Evolutionary conservation across 2,888 invertebrate species (phyloP).

Genomic region (Brachyptera risi): DNA sequence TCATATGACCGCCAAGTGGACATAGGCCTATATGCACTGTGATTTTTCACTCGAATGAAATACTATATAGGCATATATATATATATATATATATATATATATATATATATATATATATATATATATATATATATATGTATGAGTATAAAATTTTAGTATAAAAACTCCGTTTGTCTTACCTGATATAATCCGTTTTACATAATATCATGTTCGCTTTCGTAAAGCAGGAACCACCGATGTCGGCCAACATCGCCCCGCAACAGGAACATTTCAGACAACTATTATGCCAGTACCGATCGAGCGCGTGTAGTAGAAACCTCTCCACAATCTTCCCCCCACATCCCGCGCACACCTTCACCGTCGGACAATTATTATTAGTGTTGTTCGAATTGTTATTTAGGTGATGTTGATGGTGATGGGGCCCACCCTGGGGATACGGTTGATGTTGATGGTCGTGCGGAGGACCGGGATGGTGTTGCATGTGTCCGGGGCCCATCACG

Average conservation of each 20-base stretch:
- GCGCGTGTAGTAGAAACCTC: conserved; percentile 84
- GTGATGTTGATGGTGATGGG: conserved; percentile 23
- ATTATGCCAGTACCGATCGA: conserved; percentile 96
- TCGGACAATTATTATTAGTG: conserved; percentile 28
- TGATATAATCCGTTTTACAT: conserved; percentile 92
- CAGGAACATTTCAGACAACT: conserved; percentile 90
- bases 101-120: no score
- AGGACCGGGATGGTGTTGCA: conserved; percentile 9
- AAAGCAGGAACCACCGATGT: conserved; percentile 88
- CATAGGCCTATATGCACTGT: no score
- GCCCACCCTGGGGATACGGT: conserved; percentile 20
- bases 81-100: no score
- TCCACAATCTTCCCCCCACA: conserved; percentile 91
- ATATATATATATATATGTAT: no score
- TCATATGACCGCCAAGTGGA: no score
- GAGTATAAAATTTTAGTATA: no score
- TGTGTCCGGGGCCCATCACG: conserved; percentile 27
- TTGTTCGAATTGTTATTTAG: conserved; percentile 26
- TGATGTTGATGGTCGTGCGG: conserved; percentile 21
- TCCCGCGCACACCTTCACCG: conserved; percentile 78
- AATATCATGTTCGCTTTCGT: conserved; percentile 91
- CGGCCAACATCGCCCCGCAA: conserved; percentile 84
- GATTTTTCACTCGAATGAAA: no score
- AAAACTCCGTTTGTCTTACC: conserved; percentile 61
- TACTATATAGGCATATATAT: no score